Evolutionary conservation across 2,888 invertebrate species (phyloP).

Genomic region (Selenia dentaria): DNA sequence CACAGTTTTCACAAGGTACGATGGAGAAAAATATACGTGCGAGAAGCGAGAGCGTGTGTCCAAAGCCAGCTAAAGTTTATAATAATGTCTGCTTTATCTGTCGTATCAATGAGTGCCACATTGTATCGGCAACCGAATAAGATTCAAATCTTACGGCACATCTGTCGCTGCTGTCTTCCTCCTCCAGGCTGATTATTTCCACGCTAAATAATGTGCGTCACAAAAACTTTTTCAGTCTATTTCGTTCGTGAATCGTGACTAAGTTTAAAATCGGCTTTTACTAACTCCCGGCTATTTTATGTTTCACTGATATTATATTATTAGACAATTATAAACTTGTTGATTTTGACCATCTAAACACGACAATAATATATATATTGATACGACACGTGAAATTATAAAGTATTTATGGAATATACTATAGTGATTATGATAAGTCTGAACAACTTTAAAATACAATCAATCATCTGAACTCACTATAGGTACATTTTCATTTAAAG

Average conservation of each 20-base stretch:
- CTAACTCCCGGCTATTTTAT: conserved; percentile 37
- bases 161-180: conserved; percentile 24
- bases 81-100: conserved; percentile 65
- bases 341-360: conserved; percentile 45
- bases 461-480: no score
- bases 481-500: no score
- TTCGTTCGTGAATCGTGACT: conserved; percentile 15
- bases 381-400: no score
- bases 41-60: neutral
- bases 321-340: conserved; percentile 42
- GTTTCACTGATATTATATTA: conserved; percentile 23
- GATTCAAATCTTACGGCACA: conserved; percentile 17
- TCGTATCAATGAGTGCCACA: conserved; percentile 34
- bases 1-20: neutral
- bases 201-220: conserved; percentile 22
- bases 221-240: conserved; percentile 17
- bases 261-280: conserved; percentile 35
- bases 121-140: conserved; percentile 28
- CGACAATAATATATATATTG: no score
- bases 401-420: no score
- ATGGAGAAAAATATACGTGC: neutral
- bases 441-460: no score
- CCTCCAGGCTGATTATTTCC: conserved; percentile 32
- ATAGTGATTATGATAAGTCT: no score
- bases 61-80: conserved; percentile 37